A percentile compares a stretch with the other conserved stretches of the same genome.
These are phyloP conservation scores for Ormyrus nitidulus DNA, from an alignment of 2,888 invertebrate species.

Conservation along the genomic window DNA sequence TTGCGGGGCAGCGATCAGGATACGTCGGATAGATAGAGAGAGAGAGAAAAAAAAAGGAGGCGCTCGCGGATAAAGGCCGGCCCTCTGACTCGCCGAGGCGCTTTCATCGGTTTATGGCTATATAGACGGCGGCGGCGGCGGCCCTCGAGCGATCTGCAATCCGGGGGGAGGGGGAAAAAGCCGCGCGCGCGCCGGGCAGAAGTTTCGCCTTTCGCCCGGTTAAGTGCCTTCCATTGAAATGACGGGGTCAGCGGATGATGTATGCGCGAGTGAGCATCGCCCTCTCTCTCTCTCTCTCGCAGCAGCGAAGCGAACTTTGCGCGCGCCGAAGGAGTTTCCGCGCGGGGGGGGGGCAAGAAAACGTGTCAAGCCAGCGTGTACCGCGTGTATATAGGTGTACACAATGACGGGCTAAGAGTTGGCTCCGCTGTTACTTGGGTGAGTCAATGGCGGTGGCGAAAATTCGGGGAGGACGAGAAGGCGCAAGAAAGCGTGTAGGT, in stretches of 20 bases:
- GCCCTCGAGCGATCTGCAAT: not conserved
- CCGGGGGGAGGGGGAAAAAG: slow-evolving; percentile 55
- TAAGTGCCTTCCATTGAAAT: slow-evolving; percentile 61
- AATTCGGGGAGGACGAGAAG: too few relatives aligned
- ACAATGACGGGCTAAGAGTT: too few relatives aligned
- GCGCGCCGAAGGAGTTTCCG: too few relatives aligned
- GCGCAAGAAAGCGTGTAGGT: too few relatives aligned
- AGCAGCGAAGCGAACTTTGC: too few relatives aligned
- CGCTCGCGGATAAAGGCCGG: not conserved
- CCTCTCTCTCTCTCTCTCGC: not conserved
- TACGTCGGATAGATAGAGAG: not conserved
- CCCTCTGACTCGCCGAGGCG: slow-evolving; percentile 13
- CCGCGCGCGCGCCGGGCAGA: slow-evolving; percentile 45
- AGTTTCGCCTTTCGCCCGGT: slow-evolving; percentile 52
- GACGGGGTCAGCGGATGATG: slow-evolving; percentile 53
- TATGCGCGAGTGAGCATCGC: slow-evolving; percentile 13
- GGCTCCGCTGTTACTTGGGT: too few relatives aligned
- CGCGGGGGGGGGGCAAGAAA: too few relatives aligned
- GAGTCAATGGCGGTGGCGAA: not conserved
- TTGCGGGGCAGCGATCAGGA: too few relatives aligned
- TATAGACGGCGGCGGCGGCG: too few relatives aligned
- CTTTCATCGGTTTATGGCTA: not conserved
- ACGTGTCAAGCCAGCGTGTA: too few relatives aligned
- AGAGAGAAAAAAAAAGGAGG: not conserved
- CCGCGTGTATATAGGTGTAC: too few relatives aligned